phyloP scores from a whole-genome alignment of 2,888 invertebrate species.

The Cacoxenus indagator region DNA sequence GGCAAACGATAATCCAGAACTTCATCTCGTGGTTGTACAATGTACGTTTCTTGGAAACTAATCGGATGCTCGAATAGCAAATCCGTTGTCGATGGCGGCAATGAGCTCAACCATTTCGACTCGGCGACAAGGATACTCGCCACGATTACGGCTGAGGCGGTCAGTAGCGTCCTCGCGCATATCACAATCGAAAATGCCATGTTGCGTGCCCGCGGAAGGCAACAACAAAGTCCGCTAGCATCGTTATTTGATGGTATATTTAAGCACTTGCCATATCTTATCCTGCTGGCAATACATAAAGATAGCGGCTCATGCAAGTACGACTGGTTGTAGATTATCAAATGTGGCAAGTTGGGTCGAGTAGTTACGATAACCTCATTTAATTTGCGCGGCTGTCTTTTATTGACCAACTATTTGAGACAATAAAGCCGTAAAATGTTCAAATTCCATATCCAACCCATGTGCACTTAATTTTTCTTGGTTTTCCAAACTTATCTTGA shows the following conservation, averaged over 20 bases:
- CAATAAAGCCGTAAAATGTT: background rate
- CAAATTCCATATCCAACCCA: background rate
- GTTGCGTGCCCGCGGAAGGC: background rate
- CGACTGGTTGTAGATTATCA: too few species aligned
- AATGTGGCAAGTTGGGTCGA: background rate
- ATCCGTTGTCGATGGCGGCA: background rate
- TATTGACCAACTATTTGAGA: background rate
- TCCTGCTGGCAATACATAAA: slow-evolving; percentile 38
- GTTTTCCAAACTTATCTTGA: too few species aligned
- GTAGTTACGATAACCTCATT: background rate
- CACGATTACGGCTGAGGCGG: background rate
- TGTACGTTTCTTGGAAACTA: background rate
- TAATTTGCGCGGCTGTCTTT: background rate
- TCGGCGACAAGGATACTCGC: background rate
- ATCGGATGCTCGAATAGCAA: slow-evolving; percentile 34
- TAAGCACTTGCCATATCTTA: slow-evolving; percentile 41
- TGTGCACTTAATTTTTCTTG: background rate
- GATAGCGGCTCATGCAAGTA: slow-evolving; percentile 27
- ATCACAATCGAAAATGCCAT: background rate
- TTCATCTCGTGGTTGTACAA: slow-evolving; percentile 35
- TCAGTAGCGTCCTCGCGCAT: background rate
- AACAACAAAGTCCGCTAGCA: too few species aligned
- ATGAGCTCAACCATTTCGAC: background rate
- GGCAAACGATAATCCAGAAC: slow-evolving; percentile 72
- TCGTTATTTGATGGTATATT: too few species aligned